Base-by-base conservation (phyloP, 2,113 vertebrate genomes). In the Phocoena sinus region DNA sequence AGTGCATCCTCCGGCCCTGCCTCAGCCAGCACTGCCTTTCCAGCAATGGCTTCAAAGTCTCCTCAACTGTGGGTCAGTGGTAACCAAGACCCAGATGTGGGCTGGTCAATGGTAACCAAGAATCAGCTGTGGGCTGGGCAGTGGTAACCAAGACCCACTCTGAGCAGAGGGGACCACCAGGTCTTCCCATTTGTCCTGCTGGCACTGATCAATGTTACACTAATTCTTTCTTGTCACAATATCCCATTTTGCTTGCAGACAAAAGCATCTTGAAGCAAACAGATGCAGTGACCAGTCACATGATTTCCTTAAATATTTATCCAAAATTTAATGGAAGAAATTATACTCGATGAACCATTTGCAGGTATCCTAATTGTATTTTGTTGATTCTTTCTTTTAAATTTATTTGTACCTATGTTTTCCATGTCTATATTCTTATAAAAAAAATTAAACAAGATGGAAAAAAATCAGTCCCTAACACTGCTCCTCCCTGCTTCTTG, bases 131-230 rank as follows among this genome's bases (percentile, higher is more conserved):
- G 14, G 33, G 65, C 62, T 31, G 63, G 63, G 12, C 5, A 31
- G 26, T 65, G 13, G 63, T 15, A 11, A 28, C 71, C 47, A 6
- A 20, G 36, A 56, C 63, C 26, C 14, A 44, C 36, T 58, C 2
- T 5, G 26, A 77, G 50, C 71, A 38, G 50, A 50, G 26, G 26
- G 50, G 38, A 11, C 71, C 9, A 23, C 38, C 74, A 41, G 3
- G 3, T 17, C 36, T 70, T 12, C 38, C 38, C 18, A 1, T 3
- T 0, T 25, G 47, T 23, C 63, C 71, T n/a, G 63, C n/a, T 23
- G 44, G 36, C 13, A 13, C 47, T 2, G 1, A 17, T 12, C 44
- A 1, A 6, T 0, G 36, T 14, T 15, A 15, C 2, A 3, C 50
- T 14, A 2, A 33, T 12, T 31, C 80, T 25, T 38, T 44, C 47